phyloP scores from a whole-genome alignment of 2,888 invertebrate species.

The Hoplodrina blanda region DNA sequence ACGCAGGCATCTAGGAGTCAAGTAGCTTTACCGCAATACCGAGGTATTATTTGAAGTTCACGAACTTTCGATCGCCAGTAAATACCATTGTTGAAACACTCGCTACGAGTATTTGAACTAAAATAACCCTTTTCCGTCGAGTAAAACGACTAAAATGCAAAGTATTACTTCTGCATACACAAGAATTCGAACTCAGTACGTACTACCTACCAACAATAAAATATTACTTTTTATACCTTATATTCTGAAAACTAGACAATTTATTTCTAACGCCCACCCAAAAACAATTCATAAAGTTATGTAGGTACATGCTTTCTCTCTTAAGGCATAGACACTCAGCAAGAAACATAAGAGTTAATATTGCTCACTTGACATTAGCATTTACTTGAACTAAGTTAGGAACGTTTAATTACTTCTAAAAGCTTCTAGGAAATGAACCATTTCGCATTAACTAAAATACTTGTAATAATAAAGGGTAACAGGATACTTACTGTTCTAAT shows the following conservation, averaged over 20 bases:
- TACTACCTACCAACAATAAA: background rate
- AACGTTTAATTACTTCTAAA: background rate
- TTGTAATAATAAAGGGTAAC: no score
- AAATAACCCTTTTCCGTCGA: slow-evolving; percentile 35
- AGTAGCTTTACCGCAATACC: slow-evolving; percentile 10
- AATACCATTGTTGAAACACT: slow-evolving; percentile 23
- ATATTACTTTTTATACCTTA: background rate
- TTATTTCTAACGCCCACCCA: no score
- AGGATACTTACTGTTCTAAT: no score
- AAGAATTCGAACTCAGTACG: slow-evolving; percentile 6
- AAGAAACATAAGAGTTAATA: background rate
- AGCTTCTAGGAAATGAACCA: background rate
- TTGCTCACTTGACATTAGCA: background rate
- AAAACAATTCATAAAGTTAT: background rate
- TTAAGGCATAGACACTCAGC: background rate
- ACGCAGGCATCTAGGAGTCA: slow-evolving; percentile 1
- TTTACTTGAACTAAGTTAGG: background rate
- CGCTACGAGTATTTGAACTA: slow-evolving; percentile 31
- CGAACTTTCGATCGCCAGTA: slow-evolving; percentile 34
- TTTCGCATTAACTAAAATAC: background rate
- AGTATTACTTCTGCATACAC: slow-evolving; percentile 2
- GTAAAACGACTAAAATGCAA: slow-evolving; percentile 21
- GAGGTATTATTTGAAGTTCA: slow-evolving; percentile 25
- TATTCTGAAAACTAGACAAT: no score
- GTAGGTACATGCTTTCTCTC: background rate